Percentiles rank a stretch among this genome's conserved stretches.
Evolutionary conservation across 2,888 invertebrate species (phyloP).

Genomic region (Sclerodermus sp.): DNA sequence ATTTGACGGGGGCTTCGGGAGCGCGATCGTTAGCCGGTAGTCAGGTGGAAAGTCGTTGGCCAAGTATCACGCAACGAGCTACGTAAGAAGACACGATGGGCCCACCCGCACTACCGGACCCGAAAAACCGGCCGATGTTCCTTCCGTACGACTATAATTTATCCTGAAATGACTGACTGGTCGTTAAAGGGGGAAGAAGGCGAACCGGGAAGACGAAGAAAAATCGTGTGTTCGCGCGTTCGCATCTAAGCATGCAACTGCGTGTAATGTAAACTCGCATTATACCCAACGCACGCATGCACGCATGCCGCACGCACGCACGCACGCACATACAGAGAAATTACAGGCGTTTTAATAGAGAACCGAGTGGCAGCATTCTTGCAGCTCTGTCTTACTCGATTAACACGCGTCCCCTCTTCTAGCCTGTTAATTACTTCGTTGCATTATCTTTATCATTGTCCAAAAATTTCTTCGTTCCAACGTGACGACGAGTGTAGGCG

Average conservation of each 20-base stretch:
- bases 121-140: constrained; percentile 43
- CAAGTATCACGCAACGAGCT: constrained; percentile 17
- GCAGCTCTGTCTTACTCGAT: too few species aligned
- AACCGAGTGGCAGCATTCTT: too few species aligned
- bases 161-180: constrained; percentile 45
- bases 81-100: constrained; percentile 32
- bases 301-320: background rate
- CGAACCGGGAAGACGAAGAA: constrained; percentile 1
- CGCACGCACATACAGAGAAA: too few species aligned
- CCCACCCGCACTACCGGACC: constrained; percentile 40
- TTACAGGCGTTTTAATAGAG: too few species aligned
- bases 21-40: constrained; percentile 40
- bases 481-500: too few species aligned
- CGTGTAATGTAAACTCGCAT: too few species aligned
- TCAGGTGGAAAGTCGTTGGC: constrained; percentile 42
- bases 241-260: too few species aligned
- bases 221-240: constrained; percentile 1
- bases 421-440: too few species aligned
- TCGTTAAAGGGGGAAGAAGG: constrained; percentile 34
- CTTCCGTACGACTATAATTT: constrained; percentile 47
- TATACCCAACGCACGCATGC: too few species aligned
- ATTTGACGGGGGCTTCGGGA: background rate
- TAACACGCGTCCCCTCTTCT: too few species aligned
- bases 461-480: too few species aligned
- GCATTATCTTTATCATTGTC: too few species aligned